Evolutionary conservation across 2,113 vertebrate genomes (phyloP), one percentile per base, ranked within the genome.

Genomic region (Forbesichthys agassizii): DNA sequence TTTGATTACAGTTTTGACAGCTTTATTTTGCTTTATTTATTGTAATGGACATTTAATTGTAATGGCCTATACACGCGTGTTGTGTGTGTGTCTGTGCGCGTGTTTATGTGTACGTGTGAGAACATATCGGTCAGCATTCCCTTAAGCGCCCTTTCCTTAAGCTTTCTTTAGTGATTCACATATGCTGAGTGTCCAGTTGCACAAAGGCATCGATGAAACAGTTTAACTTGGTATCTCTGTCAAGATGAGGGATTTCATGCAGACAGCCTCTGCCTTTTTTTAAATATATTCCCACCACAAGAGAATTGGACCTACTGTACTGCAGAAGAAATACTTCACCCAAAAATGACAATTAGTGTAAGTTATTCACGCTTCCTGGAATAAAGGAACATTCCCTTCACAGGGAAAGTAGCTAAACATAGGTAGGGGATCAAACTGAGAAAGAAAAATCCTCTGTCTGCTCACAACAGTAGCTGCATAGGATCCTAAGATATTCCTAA

Each of bases 141-240:
- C 33, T 51, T 27, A 9, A 36, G 61, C 82, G 58, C 59, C 16
- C 47, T 64, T 76, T 66, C 56, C n/a, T 14, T 70, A 62, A 69
- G n/a, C 52, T 72, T 51, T 60, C 53, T 71, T 55, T 48, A 48
- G 52, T 42, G 57, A 61, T 69, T 60, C 51, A 61, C 53, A 69
- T 66, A 67, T 61, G 53, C 69, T 69, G 53, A 20, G 56, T 68
- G 67, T 56, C 59, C 36, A 12, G 46, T 54, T 52, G 33, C 51
- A 12, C 53, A n/a, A 52, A 18, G 71, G 71, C 84, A 66, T 11
- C 56, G 68, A 84, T 57, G 61, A 76, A 78, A 75, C 64, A 62
- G 42, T 72, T 59, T 67, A 77, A 78, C 49, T 56, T 63, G 61
- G 61, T 62, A 59, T 74, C 64, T 51, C 20, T 72, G 66, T 66